phyloP scores from a whole-genome alignment of 2,113 vertebrate species.

The Marcusenius ussheri region DNA sequence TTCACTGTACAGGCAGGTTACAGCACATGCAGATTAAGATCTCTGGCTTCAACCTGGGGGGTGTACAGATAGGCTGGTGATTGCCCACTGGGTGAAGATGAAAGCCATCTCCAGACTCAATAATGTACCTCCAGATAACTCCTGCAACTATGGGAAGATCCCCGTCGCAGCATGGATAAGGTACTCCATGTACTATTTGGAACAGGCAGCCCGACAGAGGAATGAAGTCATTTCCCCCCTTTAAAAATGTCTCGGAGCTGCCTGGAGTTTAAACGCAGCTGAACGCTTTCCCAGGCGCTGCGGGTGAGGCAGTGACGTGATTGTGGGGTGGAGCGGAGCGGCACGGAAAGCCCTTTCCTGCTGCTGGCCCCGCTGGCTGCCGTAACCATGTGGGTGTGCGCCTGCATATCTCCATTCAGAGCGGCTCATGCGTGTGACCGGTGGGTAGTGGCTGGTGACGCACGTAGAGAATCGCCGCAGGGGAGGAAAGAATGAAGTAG shows the following conservation, averaged over 20 bases:
- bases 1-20: neutral
- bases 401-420: neutral
- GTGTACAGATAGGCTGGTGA: neutral
- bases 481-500: neutral
- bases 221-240: neutral
- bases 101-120: neutral
- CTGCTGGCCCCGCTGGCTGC: neutral
- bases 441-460: conserved; percentile 12
- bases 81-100: neutral
- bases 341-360: neutral
- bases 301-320: neutral
- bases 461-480: conserved; percentile 3
- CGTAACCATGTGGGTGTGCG: neutral
- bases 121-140: neutral
- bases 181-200: neutral
- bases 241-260: neutral
- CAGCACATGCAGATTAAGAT: neutral
- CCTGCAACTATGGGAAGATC: neutral
- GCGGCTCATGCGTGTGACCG: neutral
- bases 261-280: neutral
- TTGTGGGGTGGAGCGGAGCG: neutral
- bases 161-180: neutral
- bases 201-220: neutral
- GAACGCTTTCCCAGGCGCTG: neutral
- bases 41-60: neutral